Conservation (phyloP, 2,797 vertebrate species). For the Fistularia tabacaria region DNA sequence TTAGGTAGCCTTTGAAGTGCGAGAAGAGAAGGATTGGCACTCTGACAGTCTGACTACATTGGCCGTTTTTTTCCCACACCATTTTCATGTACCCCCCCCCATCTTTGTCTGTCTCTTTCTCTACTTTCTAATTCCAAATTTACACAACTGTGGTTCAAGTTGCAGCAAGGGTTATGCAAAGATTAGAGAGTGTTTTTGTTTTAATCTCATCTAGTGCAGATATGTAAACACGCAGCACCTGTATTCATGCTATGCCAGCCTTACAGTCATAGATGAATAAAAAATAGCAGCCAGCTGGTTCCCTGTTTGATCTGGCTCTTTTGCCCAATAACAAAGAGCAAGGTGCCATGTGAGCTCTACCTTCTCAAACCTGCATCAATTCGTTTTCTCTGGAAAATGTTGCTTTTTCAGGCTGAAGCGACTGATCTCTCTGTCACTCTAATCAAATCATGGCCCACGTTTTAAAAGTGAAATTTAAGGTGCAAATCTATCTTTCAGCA, state of each 20-base stretch:
- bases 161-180: slow-evolving; percentile 43
- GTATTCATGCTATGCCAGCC: slow-evolving; percentile 58
- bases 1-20: slow-evolving; percentile 66
- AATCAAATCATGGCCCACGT: slow-evolving; percentile 19
- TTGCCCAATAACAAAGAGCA: slow-evolving; percentile 63
- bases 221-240: slow-evolving; percentile 70
- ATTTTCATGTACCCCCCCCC: not conserved
- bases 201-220: slow-evolving; percentile 55
- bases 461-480: not conserved
- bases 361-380: slow-evolving; percentile 44
- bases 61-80: slow-evolving; percentile 21
- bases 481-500: not conserved
- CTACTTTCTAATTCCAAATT: slow-evolving; percentile 7
- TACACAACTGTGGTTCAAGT: slow-evolving; percentile 10
- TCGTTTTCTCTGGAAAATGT: slow-evolving; percentile 30
- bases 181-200: slow-evolving; percentile 55
- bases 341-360: slow-evolving; percentile 31
- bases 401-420: slow-evolving; percentile 24
- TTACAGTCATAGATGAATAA: slow-evolving; percentile 60
- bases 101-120: slow-evolving; percentile 2
- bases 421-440: slow-evolving; percentile 20
- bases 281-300: slow-evolving; percentile 70
- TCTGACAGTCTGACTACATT: slow-evolving; percentile 34
- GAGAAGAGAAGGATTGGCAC: slow-evolving; percentile 53
- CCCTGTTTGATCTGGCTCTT: slow-evolving; percentile 62